Conservation (phyloP, 2,113 vertebrate genomes). For the Aplodontia rufa region DNA sequence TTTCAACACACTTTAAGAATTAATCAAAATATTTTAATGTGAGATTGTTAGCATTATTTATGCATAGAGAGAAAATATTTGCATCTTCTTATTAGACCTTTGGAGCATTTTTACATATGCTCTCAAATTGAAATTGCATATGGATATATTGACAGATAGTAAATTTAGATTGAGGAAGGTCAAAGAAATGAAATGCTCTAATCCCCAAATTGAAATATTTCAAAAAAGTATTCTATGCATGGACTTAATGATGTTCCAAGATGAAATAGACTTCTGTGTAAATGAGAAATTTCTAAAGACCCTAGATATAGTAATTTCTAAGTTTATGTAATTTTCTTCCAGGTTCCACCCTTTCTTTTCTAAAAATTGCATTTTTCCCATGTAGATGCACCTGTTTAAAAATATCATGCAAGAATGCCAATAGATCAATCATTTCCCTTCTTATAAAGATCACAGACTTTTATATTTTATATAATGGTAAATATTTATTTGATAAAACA, state of each 20-base stretch:
- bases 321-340: slow-evolving; percentile 3
- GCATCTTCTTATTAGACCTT: background rate
- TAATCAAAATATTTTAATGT: slow-evolving; percentile 42
- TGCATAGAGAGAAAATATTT: slow-evolving; percentile 25
- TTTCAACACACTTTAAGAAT: slow-evolving; percentile 2
- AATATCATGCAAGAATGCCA: slow-evolving; percentile 15
- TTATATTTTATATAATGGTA: slow-evolving; percentile 51
- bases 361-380: slow-evolving; percentile 29
- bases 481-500: slow-evolving; percentile 67
- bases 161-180: background rate
- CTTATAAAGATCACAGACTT: background rate
- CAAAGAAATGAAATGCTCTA: slow-evolving; percentile 11
- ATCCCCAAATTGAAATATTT: slow-evolving; percentile 14
- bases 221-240: background rate
- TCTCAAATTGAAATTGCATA: slow-evolving; percentile 7
- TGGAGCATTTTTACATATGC: background rate
- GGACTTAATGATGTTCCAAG: background rate
- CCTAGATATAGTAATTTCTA: background rate
- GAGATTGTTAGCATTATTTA: slow-evolving; percentile 27
- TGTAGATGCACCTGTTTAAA: slow-evolving; percentile 20
- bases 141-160: background rate
- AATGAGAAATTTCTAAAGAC: background rate
- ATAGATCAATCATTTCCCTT: slow-evolving; percentile 23
- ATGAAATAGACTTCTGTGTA: background rate
- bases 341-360: background rate